Base-by-base conservation (phyloP, 2,113 vertebrate genomes). In the human region DNA sequence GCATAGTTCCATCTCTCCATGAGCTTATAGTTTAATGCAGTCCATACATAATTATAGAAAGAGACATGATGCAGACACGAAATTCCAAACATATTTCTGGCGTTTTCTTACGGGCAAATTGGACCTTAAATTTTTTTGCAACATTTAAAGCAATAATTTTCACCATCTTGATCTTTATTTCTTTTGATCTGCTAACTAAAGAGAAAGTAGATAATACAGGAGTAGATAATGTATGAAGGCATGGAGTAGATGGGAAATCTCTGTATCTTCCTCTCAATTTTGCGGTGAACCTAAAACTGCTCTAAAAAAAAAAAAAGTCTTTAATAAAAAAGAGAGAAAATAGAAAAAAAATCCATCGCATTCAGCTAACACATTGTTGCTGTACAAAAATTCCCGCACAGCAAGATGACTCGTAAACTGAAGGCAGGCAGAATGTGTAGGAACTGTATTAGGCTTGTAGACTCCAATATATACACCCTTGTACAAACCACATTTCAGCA, bases 401-500 rank as follows among this genome's bases (percentile, higher is more conserved):
- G 40, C 38, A 86, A 87, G 55, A 38, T 52, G 57, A 76, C 52
- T 72, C 75, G 23, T 55, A 50, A 92, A 38, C 32, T 32, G 20
- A 87, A 82, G 38, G 48, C 13, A 84, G 83, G 52, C 16, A 82
- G 20, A 91, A 48, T 55, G 9, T 43, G 32, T 35, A 66, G 40
- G 50, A 92, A 78, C 18, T 50, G 10, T 43, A 43, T 81, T 92
- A 68, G 38, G 61, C 52, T 85, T 84, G 43, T 68, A 79, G 78
- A 35, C 32, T 40, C 66, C 75, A 61, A 48, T 86, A 50, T 27
- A 59, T 70, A 80, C 61, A 76, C 20, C 40, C 81, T 88, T 66
- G 52, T 70, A 70, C 83, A 96, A 94, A 92, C 70, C 52, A 83
- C n/a, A 89, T 93, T 86, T 82, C 75, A 94, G 50, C 94, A 90